Evolutionary conservation across 2,797 vertebrate species (phyloP).

Genomic region (Euphonia xanthogaster): DNA sequence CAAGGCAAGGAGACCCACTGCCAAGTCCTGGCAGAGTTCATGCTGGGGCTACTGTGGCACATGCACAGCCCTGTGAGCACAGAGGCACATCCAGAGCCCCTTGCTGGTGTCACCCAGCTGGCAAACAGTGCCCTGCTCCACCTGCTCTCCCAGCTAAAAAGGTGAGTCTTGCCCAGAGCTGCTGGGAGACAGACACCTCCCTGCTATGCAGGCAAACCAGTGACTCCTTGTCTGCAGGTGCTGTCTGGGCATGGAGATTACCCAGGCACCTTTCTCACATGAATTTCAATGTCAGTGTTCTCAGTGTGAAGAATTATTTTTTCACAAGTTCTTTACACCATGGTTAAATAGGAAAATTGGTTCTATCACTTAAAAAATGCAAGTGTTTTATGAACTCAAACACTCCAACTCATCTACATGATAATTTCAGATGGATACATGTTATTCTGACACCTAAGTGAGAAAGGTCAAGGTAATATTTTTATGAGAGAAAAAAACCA

Average conservation of each 20-base stretch:
- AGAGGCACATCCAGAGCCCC: not conserved
- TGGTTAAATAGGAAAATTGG: not conserved
- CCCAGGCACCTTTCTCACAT: not conserved
- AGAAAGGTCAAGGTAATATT: not conserved
- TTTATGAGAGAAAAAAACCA: not conserved
- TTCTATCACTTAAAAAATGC: not conserved
- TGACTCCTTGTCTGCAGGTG: not conserved
- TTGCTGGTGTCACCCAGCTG: not conserved
- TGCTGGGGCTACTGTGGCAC: not conserved
- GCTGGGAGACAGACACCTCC: fast-evolving
- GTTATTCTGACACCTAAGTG: not conserved
- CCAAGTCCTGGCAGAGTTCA: fast-evolving
- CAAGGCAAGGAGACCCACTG: fast-evolving
- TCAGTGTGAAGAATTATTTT: not conserved
- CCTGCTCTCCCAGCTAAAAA: not conserved
- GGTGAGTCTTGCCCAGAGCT: not conserved
- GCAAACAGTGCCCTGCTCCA: fast-evolving
- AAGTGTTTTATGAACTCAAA: not conserved
- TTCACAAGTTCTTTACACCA: not conserved
- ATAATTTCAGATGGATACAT: not conserved
- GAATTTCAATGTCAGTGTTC: not conserved
- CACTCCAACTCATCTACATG: not conserved
- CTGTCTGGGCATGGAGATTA: fast-evolving
- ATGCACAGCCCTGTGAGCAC: not conserved
- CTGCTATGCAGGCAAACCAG: not conserved